Percentiles rank a stretch among this genome's conserved stretches.
These are phyloP conservation scores for Cinclus mexicanus DNA, from an alignment of 2,113 vertebrate species.

Conservation along the genomic window DNA sequence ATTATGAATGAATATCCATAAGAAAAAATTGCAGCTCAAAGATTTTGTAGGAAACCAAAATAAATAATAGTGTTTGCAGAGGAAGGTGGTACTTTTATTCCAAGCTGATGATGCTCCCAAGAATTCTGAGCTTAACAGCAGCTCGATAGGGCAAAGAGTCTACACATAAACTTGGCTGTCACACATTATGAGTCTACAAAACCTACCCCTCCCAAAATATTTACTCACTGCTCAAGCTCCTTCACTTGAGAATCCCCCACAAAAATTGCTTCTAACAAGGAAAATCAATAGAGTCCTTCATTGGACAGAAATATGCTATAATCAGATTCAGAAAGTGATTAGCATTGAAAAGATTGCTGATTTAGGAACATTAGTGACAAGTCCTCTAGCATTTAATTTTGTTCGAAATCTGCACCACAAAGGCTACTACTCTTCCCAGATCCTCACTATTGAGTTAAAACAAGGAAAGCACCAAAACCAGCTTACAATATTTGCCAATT, in stretches of 20 bases:
- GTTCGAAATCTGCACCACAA: neutral
- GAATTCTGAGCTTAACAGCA: neutral
- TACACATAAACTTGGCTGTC: neutral
- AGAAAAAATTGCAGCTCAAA: neutral
- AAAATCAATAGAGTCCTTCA: neutral
- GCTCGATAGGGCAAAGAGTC: neutral
- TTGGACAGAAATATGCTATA: neutral
- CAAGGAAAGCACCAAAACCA: slow-evolving; percentile 4
- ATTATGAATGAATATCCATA: neutral
- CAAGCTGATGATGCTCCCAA: neutral
- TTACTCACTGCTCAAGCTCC: neutral
- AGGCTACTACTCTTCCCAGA: neutral
- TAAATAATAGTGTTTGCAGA: neutral
- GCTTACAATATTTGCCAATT: neutral
- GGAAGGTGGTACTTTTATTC: neutral
- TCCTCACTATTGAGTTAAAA: neutral
- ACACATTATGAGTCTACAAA: neutral
- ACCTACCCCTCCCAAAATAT: neutral
- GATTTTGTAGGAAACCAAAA: neutral
- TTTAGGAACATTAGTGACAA: neutral
- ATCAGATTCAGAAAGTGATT: neutral
- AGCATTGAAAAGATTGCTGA: neutral
- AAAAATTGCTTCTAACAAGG: neutral
- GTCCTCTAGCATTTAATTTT: neutral
- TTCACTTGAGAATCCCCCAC: neutral